Percentiles rank a stretch among this genome's conserved stretches.
phyloP scores from a whole-genome alignment of 2,797 vertebrate genomes.

The Oreonectes daqikongensis region DNA sequence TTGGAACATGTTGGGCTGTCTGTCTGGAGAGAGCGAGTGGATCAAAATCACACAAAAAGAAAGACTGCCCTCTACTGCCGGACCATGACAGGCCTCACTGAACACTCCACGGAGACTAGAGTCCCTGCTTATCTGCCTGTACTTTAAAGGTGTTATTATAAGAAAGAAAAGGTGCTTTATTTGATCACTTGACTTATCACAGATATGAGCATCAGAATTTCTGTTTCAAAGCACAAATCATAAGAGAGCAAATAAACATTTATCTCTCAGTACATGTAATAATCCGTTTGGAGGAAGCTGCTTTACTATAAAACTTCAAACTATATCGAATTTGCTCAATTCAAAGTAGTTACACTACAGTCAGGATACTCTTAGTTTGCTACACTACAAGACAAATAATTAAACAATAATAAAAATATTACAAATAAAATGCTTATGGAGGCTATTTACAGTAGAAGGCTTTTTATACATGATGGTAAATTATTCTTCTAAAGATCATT shows the following conservation, averaged over 20 bases:
- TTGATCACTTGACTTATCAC: background rate
- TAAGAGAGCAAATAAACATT: background rate
- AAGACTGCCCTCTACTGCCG: slow-evolving; percentile 64
- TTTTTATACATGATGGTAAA: too few relatives aligned
- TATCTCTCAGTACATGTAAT: too few relatives aligned
- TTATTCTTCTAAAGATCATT: too few relatives aligned
- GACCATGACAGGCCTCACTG: slow-evolving; percentile 40
- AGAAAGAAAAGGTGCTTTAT: background rate
- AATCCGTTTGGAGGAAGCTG: background rate
- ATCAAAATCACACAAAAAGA: slow-evolving; percentile 53
- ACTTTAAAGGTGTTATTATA: background rate
- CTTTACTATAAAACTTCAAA: background rate
- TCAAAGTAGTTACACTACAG: too few relatives aligned
- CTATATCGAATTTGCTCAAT: too few relatives aligned
- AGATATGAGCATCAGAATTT: background rate
- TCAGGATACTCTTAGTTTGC: too few relatives aligned
- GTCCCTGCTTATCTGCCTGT: background rate
- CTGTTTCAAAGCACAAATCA: background rate
- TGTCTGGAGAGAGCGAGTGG: slow-evolving; percentile 29
- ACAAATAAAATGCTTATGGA: too few relatives aligned
- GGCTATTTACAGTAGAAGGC: too few relatives aligned
- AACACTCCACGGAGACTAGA: background rate
- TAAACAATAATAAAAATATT: too few relatives aligned
- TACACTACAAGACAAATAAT: too few relatives aligned
- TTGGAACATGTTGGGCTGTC: slow-evolving; percentile 30